A percentile compares a stretch with the other conserved stretches of the same genome.
phyloP scores from a whole-genome alignment of 2,113 vertebrate species.

The Parus major region DNA sequence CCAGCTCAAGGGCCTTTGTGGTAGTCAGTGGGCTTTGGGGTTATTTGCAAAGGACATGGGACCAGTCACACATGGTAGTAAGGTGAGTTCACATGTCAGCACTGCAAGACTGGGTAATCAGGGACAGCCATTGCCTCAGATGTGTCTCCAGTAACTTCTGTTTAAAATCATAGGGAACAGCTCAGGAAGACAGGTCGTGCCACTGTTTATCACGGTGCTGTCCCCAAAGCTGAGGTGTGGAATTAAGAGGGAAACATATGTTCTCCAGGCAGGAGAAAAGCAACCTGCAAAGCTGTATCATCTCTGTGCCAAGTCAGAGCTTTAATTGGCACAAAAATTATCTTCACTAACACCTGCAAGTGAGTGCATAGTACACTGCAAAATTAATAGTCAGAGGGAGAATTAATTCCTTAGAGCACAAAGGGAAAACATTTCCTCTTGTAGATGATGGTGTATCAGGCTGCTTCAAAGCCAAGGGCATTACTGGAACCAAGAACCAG shows the following conservation, averaged over 20 bases:
- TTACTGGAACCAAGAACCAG: not conserved
- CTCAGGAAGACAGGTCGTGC: not conserved
- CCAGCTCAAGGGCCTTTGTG: not conserved
- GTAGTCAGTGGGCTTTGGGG: not conserved
- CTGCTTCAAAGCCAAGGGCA: not conserved
- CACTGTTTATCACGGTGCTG: not conserved
- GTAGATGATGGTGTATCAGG: not conserved
- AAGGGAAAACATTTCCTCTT: not conserved
- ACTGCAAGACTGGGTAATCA: not conserved
- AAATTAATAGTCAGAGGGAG: not conserved
- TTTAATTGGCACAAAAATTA: slow-evolving; percentile 31
- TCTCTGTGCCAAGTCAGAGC: slow-evolving; percentile 17
- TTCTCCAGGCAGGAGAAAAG: slow-evolving; percentile 8
- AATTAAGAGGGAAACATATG: slow-evolving; percentile 23
- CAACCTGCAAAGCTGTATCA: not conserved
- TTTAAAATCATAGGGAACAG: not conserved
- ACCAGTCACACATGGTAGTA: accelerated
- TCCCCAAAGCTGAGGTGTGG: not conserved
- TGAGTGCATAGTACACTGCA: not conserved
- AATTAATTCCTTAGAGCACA: not conserved
- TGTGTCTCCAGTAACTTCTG: not conserved
- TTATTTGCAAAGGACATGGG: not conserved
- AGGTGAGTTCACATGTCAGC: not conserved
- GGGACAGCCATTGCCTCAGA: accelerated
- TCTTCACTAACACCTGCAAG: slow-evolving; percentile 15